Percentiles rank a stretch among this genome's conserved stretches.
Conservation (phyloP, 2,797 vertebrate species). For the Linurgus olivaceus region DNA sequence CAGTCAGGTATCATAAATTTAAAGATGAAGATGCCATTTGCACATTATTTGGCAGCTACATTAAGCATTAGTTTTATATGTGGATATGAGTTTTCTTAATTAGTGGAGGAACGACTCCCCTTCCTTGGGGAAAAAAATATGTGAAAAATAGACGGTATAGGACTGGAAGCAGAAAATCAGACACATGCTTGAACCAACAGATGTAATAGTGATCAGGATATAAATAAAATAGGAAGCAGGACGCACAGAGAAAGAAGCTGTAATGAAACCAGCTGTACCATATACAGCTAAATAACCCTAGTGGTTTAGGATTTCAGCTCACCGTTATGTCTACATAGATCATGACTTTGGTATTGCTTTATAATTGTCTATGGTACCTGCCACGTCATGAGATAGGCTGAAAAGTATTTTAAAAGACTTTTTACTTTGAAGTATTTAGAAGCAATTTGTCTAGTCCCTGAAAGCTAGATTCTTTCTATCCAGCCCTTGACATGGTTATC, state of each 20-base stretch:
- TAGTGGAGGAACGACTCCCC: neutral
- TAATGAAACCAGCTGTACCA: neutral
- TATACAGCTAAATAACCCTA: conserved; percentile 41
- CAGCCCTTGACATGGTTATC: conserved; percentile 30
- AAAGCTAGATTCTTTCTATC: conserved; percentile 54
- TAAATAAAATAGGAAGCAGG: neutral
- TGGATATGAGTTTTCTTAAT: neutral
- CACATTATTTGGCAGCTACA: neutral
- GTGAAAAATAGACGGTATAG: neutral
- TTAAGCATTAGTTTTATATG: neutral
- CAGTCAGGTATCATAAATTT: neutral
- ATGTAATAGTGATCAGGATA: neutral
- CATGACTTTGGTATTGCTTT: conserved; percentile 26
- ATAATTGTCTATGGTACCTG: conserved; percentile 29
- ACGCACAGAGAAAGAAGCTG: neutral
- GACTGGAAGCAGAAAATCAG: neutral
- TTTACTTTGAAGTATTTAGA: conserved; percentile 59
- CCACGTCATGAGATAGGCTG: neutral
- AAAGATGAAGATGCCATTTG: neutral
- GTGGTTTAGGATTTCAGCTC: neutral
- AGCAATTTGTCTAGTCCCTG: conserved; percentile 38
- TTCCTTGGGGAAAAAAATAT: neutral
- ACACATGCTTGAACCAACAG: neutral
- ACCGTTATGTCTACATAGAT: conserved; percentile 1
- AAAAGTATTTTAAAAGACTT: neutral